These are phyloP conservation scores for Anguilla anguilla DNA, from an alignment of 2,797 vertebrate species.

Conservation along the genomic window DNA sequence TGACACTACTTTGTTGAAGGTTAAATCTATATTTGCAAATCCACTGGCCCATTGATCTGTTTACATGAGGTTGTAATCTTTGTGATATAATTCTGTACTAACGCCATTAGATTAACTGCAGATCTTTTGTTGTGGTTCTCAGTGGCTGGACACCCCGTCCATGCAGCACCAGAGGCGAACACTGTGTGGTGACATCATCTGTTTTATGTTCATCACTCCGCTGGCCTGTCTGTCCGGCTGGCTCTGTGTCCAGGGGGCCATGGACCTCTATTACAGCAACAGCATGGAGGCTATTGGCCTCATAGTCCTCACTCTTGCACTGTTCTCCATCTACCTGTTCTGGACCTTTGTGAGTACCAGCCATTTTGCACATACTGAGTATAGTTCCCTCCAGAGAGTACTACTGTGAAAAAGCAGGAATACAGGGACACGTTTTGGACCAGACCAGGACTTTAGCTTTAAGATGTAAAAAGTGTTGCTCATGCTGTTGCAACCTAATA, in stretches of 20 bases:
- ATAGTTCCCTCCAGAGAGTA: background rate
- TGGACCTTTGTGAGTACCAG: constrained; percentile 64
- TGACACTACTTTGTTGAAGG: background rate
- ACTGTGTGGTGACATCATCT: constrained; percentile 61
- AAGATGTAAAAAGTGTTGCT: background rate
- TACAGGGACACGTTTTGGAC: background rate
- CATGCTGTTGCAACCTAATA: background rate
- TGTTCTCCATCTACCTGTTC: constrained; percentile 69
- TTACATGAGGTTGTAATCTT: background rate
- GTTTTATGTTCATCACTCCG: constrained; percentile 72
- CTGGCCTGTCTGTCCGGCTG: constrained; percentile 70
- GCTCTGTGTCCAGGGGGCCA: constrained; percentile 71
- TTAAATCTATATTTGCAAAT: background rate
- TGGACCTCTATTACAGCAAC: constrained; percentile 67
- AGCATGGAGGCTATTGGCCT: constrained; percentile 66
- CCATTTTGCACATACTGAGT: background rate
- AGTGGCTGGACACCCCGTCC: constrained; percentile 67
- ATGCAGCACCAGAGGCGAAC: constrained; percentile 66
- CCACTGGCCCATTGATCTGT: background rate
- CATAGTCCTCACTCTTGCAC: constrained; percentile 65
- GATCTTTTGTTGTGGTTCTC: background rate
- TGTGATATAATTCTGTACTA: background rate
- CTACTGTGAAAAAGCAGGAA: background rate
- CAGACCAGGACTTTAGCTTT: background rate
- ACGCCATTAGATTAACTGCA: background rate